phyloP scores from a whole-genome alignment of 2,113 vertebrate genomes.

The Rhinopomastus cyanomelas region DNA sequence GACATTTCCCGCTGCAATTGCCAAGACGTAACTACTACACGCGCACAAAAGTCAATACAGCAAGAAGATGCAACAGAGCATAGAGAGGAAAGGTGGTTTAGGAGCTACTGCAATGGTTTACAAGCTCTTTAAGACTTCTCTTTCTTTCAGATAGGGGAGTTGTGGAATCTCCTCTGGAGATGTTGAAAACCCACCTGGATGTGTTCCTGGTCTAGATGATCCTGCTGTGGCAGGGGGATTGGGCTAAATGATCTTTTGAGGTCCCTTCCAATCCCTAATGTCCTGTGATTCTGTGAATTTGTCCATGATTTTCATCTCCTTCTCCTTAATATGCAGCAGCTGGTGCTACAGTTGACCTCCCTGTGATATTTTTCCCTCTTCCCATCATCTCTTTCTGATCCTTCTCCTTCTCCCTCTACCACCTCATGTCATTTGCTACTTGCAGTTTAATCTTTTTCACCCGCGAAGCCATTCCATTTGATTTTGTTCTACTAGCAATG shows the following conservation, averaged over 20 bases:
- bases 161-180: too few relatives aligned
- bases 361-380: not conserved
- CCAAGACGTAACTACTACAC: not conserved
- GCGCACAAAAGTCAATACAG: not conserved
- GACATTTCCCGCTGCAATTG: not conserved
- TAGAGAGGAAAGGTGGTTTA: not conserved
- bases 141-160: not conserved
- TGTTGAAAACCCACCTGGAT: too few relatives aligned
- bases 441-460: not conserved
- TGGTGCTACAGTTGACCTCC: not conserved
- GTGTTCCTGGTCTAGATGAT: too few relatives aligned
- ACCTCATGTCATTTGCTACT: not conserved
- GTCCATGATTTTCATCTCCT: not conserved
- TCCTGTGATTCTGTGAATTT: too few relatives aligned
- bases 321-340: not conserved
- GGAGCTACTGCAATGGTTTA: not conserved
- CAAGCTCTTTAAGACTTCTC: not conserved
- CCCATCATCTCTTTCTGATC: not conserved
- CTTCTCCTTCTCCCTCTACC: not conserved
- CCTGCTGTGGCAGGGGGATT: too few relatives aligned
- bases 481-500: not conserved
- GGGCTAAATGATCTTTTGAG: too few relatives aligned
- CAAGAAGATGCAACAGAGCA: not conserved
- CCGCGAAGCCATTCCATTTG: not conserved
- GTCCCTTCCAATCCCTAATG: too few relatives aligned